Base-by-base conservation (phyloP, 2,888 invertebrate genomes). In the Hymenopus coronatus region DNA sequence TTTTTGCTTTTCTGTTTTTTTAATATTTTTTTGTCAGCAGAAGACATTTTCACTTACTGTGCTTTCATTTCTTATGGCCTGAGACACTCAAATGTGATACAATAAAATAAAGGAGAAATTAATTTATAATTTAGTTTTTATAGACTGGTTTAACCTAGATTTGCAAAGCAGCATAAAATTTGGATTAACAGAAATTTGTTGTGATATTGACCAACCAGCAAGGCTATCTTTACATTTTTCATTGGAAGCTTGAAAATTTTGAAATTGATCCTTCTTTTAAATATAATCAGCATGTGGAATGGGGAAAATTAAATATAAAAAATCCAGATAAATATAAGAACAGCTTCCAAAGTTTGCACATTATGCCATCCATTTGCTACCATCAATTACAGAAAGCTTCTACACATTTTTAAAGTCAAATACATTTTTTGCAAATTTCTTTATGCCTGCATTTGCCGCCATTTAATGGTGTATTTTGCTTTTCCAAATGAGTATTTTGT, bases 1-100 rank as follows among this genome's bases (percentile, higher is more conserved):
- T 40, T 70, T 70, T 15, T 70, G 54, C 25, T 70, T 70, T 70
- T 70, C 54, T 70, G 54, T 70, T 70, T 70, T 46, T 84, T 84
- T 84, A 20, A 40, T 54, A 27, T 85, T 27, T 27, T 85, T 46
- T 85, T 85, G 40, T 46, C 83, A 27, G 85, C 85, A 85, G 85
- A 85, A 85, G 85, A 85, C 85, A 85, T 40, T 46, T 84, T 85
- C 46, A 85, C 46, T 85, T 85, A 85, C 85, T 46, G 85, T 54
- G 54, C 85, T n/a, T 46, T 54, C 46, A 46, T 85, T 46, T 46
- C 54, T 85, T 27, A 46, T 27, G 54, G 85, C 54, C 54, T 85
- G 85, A 27, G 27, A 85, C 85, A 85, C 40, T 46, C 46, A 85
- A 40, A 27, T 85, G 46, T 85, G 54, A 15, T n/a, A 85, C 85